Conservation (phyloP, 35 echinoderm and acorn worm genomes). For the Apostichopus californicus region DNA sequence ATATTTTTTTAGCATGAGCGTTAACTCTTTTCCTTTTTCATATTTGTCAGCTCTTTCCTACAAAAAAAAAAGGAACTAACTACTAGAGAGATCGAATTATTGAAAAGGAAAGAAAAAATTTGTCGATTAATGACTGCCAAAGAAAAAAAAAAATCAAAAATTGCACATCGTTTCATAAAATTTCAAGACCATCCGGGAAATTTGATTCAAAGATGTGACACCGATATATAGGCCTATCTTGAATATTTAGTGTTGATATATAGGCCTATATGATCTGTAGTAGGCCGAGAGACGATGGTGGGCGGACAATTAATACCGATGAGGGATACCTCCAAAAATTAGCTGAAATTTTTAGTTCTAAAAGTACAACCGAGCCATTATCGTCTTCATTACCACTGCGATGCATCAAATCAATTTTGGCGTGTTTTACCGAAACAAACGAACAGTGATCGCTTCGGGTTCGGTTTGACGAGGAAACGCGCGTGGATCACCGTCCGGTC, state of each 20-base stretch:
- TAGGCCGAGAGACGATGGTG: background rate
- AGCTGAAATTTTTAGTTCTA: conserved; percentile 13
- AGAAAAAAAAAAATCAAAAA: background rate
- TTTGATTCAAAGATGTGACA: conserved; percentile 5
- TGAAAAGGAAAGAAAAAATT: no score
- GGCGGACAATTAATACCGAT: conserved; percentile 1
- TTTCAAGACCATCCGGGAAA: background rate
- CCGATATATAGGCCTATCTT: background rate
- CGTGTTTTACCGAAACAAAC: conserved; percentile 44
- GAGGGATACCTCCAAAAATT: conserved; percentile 10
- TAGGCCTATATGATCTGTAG: background rate
- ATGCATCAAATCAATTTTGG: conserved; percentile 44
- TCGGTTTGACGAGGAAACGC: conserved; percentile 44
- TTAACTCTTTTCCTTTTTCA: no score
- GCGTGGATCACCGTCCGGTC: conserved; percentile 27
- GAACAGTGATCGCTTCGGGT: conserved; percentile 20
- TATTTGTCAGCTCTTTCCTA: no score
- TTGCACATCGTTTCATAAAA: conserved; percentile 9
- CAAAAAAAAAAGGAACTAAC: no score
- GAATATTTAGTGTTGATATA: background rate
- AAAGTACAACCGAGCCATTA: conserved; percentile 45
- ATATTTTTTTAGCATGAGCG: no score
- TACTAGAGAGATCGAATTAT: no score
- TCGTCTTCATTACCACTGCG: conserved; percentile 32
- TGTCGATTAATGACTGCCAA: background rate